Percentiles rank a stretch among this genome's conserved stretches.
Evolutionary conservation across 2,113 vertebrate genomes (phyloP).

Genomic region (Cercocebus atys): DNA sequence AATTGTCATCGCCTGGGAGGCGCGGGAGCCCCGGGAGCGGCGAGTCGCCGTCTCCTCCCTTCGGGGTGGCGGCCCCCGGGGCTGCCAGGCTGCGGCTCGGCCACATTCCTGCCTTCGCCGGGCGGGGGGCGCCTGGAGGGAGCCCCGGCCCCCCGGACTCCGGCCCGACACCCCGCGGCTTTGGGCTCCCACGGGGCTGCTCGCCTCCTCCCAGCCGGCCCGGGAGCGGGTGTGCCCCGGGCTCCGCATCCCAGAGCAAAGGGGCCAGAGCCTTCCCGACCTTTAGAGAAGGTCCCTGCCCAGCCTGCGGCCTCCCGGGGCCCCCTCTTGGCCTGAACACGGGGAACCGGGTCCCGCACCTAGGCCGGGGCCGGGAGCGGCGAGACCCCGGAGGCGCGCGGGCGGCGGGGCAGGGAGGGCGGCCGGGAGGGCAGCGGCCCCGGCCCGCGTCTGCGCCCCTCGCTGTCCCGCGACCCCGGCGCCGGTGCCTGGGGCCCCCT

Average conservation of each 20-base stretch:
- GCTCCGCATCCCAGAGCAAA: background rate
- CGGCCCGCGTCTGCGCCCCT: constrained; percentile 40
- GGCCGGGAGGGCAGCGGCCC: constrained; percentile 64
- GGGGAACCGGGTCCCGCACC: background rate
- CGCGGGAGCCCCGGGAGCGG: constrained; percentile 66
- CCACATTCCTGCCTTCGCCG: background rate
- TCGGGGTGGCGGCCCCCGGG: constrained; percentile 44
- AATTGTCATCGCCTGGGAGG: constrained; percentile 76
- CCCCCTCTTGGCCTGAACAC: background rate
- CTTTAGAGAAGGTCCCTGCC: background rate
- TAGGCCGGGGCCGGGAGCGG: background rate
- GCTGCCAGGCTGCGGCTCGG: constrained; percentile 37
- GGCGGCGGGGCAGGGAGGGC: background rate
- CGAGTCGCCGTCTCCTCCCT: constrained; percentile 46
- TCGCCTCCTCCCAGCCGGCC: constrained; percentile 77
- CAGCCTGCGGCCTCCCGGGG: background rate
- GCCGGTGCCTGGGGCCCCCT: background rate
- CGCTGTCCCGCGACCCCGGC: background rate
- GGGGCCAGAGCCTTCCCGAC: background rate
- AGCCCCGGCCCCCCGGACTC: background rate
- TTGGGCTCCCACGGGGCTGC: constrained; percentile 73
- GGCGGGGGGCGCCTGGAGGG: background rate
- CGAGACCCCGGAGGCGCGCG: constrained; percentile 2
- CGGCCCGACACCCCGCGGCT: background rate
- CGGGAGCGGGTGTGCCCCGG: constrained; percentile 58